Evolutionary conservation across 2,797 vertebrate genomes (phyloP).

Genomic region (Astyanax mexicanus): DNA sequence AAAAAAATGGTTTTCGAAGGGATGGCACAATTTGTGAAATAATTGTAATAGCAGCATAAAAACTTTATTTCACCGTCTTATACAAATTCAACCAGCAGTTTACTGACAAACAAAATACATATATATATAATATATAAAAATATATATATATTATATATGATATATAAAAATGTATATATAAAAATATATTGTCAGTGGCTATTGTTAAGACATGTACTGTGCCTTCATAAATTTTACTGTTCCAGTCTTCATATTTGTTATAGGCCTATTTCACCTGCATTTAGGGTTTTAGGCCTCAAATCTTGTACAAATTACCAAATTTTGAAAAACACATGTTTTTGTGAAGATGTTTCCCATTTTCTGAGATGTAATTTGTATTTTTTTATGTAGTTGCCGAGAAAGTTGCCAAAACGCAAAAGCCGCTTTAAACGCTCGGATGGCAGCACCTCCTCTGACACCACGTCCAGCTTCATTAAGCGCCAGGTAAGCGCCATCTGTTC

Average conservation of each 20-base stretch:
- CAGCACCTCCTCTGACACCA: slow-evolving; percentile 85
- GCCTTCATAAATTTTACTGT: neutral
- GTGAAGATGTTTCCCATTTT: neutral
- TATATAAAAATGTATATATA: no score
- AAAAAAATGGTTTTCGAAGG: no score
- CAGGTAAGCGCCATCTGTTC: slow-evolving; percentile 69
- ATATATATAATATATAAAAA: no score
- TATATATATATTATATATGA: no score
- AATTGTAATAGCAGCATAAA: no score
- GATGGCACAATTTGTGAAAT: no score
- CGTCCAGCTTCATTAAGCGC: slow-evolving; percentile 83
- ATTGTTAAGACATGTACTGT: neutral
- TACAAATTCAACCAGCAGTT: no score
- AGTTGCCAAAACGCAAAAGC: slow-evolving; percentile 82
- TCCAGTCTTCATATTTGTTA: neutral
- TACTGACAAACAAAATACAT: no score
- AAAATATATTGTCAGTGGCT: no score
- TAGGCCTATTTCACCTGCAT: no score
- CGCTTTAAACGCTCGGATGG: slow-evolving; percentile 86
- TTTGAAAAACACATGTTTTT: neutral
- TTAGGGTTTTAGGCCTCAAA: neutral
- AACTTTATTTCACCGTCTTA: no score
- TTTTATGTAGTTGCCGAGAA: slow-evolving; percentile 77
- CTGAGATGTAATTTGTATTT: slow-evolving; percentile 8
- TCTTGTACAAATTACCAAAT: no score